Evolutionary conservation across 1,140 invertebrate genomes (phyloP).

Genomic region (Octopus bimaculoides): DNA sequence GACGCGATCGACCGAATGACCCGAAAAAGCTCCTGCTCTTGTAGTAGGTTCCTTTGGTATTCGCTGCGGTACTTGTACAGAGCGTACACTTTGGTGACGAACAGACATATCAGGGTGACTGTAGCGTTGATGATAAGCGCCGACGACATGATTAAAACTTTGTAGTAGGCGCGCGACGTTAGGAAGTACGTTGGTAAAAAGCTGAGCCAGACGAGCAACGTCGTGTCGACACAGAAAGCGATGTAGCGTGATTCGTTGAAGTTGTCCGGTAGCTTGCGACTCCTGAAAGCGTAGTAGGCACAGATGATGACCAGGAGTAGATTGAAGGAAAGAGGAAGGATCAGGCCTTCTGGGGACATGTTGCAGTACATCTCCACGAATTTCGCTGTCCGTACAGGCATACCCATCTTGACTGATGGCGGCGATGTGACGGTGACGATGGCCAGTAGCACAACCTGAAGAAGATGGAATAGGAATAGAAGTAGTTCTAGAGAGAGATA

Average conservation of each 20-base stretch:
- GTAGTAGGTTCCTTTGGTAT: constrained; percentile 5
- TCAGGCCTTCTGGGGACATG: constrained; percentile 30
- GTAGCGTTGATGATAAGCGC: constrained; percentile 32
- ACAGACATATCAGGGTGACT: constrained; percentile 34
- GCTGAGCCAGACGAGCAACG: constrained; percentile 43
- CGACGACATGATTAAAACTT: constrained; percentile 27
- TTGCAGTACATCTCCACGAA: constrained; percentile 38
- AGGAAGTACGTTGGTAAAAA: constrained; percentile 48
- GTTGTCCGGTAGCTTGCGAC: constrained; percentile 47
- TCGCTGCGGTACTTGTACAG: constrained; percentile 44
- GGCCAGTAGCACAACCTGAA: constrained; percentile 30
- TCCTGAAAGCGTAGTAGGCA: constrained; percentile 82
- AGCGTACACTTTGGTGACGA: constrained; percentile 49
- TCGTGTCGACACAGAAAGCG: constrained; percentile 46
- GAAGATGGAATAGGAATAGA: too few relatives aligned
- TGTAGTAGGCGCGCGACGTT: constrained; percentile 28
- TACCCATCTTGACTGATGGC: constrained; percentile 25
- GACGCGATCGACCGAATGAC: constrained; percentile 3
- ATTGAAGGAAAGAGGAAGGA: constrained; percentile 72
- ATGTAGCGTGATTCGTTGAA: constrained; percentile 51
- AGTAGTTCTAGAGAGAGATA: too few relatives aligned
- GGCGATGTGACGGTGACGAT: constrained; percentile 28
- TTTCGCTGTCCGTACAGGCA: constrained; percentile 29
- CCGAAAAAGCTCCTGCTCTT: constrained; percentile 9
- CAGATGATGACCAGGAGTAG: constrained; percentile 83